These are phyloP conservation scores for Siphamia tubifer DNA, from an alignment of 2,113 vertebrate species.

Conservation along the genomic window DNA sequence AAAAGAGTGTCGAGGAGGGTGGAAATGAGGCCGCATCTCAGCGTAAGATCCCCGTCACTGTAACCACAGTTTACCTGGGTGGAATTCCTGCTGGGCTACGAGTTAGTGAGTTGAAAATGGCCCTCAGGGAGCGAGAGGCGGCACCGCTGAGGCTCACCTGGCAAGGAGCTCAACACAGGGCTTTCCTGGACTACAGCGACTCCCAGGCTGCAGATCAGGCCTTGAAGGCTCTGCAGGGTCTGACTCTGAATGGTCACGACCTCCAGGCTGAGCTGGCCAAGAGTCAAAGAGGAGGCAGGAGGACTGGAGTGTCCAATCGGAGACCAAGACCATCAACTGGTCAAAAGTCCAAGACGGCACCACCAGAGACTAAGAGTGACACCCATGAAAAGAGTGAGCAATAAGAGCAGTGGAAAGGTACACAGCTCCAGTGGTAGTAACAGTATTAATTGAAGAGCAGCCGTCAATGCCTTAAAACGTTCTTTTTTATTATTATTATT, in stretches of 20 bases:
- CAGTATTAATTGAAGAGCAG: neutral
- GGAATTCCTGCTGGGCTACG: conserved; percentile 80
- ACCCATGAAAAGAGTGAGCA: conserved; percentile 24
- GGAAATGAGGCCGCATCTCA: conserved; percentile 22
- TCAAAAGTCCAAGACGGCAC: neutral
- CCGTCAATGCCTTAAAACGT: too few species aligned
- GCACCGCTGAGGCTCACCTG: conserved; percentile 81
- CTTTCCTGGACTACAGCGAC: conserved; percentile 84
- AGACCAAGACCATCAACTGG: conserved; percentile 33
- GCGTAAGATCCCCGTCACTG: conserved; percentile 26
- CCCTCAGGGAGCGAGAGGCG: conserved; percentile 72
- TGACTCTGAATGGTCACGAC: conserved; percentile 75
- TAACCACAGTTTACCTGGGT: conserved; percentile 82
- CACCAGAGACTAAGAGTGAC: conserved; percentile 15
- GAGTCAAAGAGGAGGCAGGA: conserved; percentile 69
- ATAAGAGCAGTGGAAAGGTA: conserved; percentile 6
- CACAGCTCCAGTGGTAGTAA: neutral
- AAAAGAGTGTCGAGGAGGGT: conserved; percentile 41
- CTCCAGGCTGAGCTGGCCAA: conserved; percentile 82
- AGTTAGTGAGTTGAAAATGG: conserved; percentile 84
- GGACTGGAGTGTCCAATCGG: conserved; percentile 41
- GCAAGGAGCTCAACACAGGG: conserved; percentile 84
- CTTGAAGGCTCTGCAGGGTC: conserved; percentile 77
- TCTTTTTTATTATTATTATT: neutral
- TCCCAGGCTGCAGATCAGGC: conserved; percentile 71